Evolutionary conservation across 2,888 invertebrate species (phyloP).

Genomic region (Epinotia brunnichana): DNA sequence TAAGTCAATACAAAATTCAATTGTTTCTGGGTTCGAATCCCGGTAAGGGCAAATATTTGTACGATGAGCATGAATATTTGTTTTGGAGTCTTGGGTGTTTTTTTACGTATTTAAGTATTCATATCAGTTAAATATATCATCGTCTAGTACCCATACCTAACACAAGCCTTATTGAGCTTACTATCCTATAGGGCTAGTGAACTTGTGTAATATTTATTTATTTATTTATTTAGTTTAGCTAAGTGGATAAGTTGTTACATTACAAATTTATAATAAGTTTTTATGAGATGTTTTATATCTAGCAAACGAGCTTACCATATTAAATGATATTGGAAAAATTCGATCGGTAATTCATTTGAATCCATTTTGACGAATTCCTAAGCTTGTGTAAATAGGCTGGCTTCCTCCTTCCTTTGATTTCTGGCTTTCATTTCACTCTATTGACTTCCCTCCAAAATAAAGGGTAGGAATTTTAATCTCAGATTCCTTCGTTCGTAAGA

Average conservation of each 20-base stretch:
- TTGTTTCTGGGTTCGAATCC: too few relatives aligned
- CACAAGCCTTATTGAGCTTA: too few relatives aligned
- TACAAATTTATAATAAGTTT: conserved; percentile 5
- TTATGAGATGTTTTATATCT: conserved; percentile 6
- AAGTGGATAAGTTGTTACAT: background rate
- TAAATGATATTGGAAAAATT: conserved; percentile 28
- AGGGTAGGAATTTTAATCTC: conserved; percentile 70
- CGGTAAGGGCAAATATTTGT: too few relatives aligned
- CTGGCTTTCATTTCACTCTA: conserved; percentile 67
- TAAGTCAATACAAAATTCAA: too few relatives aligned
- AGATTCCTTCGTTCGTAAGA: conserved; percentile 52
- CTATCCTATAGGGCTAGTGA: too few relatives aligned
- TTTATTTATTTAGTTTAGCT: background rate
- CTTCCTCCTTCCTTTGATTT: conserved; percentile 59
- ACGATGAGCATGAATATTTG: too few relatives aligned
- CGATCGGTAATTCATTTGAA: conserved; percentile 40
- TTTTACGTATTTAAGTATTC: too few relatives aligned
- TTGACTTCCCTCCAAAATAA: conserved; percentile 65
- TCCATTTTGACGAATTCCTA: conserved; percentile 46
- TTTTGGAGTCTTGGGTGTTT: too few relatives aligned
- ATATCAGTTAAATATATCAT: too few relatives aligned
- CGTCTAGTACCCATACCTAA: too few relatives aligned
- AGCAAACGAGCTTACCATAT: conserved; percentile 30
- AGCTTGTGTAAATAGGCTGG: conserved; percentile 57
- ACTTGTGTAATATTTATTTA: too few relatives aligned